phyloP scores from a whole-genome alignment of 53 echinoderm and acorn worm genomes.

The Apostichopus leukothele region DNA sequence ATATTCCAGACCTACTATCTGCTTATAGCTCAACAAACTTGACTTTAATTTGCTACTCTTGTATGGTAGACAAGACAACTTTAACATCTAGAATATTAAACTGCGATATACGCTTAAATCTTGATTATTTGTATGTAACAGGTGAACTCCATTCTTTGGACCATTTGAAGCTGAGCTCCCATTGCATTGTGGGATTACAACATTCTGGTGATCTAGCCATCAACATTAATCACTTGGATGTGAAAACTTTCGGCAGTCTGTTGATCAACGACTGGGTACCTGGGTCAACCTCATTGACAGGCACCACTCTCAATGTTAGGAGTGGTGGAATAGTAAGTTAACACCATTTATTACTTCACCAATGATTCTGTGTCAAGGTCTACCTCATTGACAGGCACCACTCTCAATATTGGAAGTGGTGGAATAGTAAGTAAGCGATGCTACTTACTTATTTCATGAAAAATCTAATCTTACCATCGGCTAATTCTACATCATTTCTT shows the following conservation, averaged over 20 bases:
- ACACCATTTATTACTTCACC: slow-evolving; percentile 30
- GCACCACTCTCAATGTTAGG: slow-evolving; percentile 75
- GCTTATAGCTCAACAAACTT: no score
- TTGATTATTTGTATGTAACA: neutral
- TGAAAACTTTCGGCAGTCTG: slow-evolving; percentile 78
- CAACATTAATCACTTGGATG: slow-evolving; percentile 71
- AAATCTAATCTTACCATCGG: no score
- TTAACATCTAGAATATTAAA: no score
- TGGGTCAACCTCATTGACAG: slow-evolving; percentile 65
- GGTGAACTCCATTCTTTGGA: slow-evolving; percentile 74
- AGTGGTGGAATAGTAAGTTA: slow-evolving; percentile 76
- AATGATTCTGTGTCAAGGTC: slow-evolving; percentile 67
- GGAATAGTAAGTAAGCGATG: slow-evolving; percentile 29
- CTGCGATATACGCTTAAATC: no score
- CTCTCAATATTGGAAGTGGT: slow-evolving; percentile 78
- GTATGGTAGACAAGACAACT: no score
- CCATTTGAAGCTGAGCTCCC: slow-evolving; percentile 66
- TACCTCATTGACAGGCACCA: slow-evolving; percentile 66
- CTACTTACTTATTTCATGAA: neutral
- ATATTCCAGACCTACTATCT: no score
- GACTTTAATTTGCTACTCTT: no score
- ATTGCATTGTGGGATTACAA: slow-evolving; percentile 74
- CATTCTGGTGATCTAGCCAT: slow-evolving; percentile 54
- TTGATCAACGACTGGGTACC: slow-evolving; percentile 73
- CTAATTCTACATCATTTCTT: no score